Evolutionary conservation across 2,888 invertebrate species (phyloP).

Genomic region (Adineta ricciae): DNA sequence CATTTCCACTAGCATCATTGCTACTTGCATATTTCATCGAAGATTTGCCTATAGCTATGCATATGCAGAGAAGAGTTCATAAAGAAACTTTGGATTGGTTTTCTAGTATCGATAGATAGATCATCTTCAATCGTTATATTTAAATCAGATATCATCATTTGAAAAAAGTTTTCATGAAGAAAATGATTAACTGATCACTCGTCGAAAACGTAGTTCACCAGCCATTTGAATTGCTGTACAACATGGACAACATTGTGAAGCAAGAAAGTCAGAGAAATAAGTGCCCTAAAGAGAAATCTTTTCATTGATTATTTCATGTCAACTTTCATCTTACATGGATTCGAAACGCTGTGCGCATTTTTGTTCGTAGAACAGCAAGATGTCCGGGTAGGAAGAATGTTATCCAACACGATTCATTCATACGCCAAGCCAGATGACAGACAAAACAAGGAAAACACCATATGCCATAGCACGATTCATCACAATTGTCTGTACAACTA

Average conservation of each 20-base stretch:
- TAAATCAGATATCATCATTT: neutral
- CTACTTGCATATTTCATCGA: neutral
- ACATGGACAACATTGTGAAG: neutral
- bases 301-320: neutral
- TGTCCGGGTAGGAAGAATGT: neutral
- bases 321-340: neutral
- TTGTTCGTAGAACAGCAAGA: neutral
- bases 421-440: neutral
- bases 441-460: slow-evolving; percentile 3
- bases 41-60: neutral
- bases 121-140: too few species aligned
- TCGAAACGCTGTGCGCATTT: neutral
- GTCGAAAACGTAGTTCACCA: neutral
- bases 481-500: neutral
- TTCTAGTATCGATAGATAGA: too few species aligned
- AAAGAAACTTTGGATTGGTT: too few species aligned
- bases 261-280: neutral
- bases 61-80: neutral
- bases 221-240: neutral
- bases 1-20: neutral
- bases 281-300: neutral
- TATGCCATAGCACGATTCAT: neutral
- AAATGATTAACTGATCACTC: neutral
- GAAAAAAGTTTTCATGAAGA: too few species aligned
- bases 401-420: neutral